Conservation (phyloP, 2,797 vertebrate genomes). For the Micrastur ruficollis region DNA sequence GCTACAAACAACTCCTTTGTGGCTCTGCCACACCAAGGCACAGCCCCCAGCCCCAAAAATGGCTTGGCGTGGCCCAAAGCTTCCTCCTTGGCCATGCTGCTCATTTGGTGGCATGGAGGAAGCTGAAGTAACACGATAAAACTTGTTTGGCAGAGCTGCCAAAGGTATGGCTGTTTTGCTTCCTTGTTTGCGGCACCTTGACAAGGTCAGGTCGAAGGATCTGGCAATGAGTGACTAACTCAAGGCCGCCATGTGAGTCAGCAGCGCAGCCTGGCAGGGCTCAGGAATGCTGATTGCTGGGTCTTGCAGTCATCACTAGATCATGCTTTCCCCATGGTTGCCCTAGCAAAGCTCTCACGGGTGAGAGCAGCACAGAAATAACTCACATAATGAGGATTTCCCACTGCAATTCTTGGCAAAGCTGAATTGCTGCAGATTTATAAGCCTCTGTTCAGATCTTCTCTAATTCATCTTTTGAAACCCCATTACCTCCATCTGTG, state of each 20-base stretch:
- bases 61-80: background rate
- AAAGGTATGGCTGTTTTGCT: constrained; percentile 36
- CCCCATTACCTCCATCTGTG: constrained; percentile 50
- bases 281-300: constrained; percentile 31
- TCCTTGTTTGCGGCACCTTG: constrained; percentile 19
- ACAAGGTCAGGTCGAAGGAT: constrained; percentile 48
- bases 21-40: rapidly evolving
- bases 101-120: background rate
- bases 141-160: constrained; percentile 24
- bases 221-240: constrained; percentile 38
- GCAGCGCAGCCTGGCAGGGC: background rate
- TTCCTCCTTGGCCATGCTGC: background rate
- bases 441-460: background rate
- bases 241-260: constrained; percentile 47
- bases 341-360: background rate
- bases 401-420: constrained; percentile 22
- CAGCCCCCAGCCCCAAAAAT: background rate
- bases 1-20: background rate
- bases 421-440: background rate
- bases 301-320: background rate
- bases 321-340: background rate
- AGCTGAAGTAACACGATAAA: background rate
- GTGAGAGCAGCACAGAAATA: background rate
- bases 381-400: background rate
- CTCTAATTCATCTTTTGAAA: constrained; percentile 52